Evolutionary conservation across 1,140 invertebrate genomes (phyloP).

Genomic region (Platyscapa corneri): DNA sequence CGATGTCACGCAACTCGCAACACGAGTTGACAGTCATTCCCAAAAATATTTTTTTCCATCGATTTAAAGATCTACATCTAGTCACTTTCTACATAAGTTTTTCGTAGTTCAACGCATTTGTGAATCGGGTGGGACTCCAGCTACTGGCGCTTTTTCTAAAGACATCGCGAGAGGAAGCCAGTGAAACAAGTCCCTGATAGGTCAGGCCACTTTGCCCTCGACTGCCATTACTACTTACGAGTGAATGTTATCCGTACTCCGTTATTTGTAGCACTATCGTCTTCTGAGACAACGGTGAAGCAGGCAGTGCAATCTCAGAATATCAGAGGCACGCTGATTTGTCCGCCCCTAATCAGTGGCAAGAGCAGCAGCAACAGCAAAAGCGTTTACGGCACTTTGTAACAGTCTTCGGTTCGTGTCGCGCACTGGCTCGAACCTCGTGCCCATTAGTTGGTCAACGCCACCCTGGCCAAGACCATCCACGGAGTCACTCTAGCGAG

Average conservation of each 20-base stretch:
- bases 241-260: background rate
- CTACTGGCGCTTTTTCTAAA: too few species aligned
- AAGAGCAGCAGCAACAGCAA: background rate
- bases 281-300: background rate
- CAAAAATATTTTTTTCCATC: background rate
- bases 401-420: background rate
- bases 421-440: background rate
- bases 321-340: background rate
- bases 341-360: background rate
- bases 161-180: background rate
- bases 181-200: constrained; percentile 3
- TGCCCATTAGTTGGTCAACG: background rate
- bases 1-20: background rate
- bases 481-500: background rate
- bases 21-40: background rate
- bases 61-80: background rate
- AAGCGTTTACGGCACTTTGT: background rate
- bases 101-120: too few species aligned
- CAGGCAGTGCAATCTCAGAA: too few species aligned
- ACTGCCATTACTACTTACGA: background rate
- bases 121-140: too few species aligned
- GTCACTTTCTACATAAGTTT: too few species aligned
- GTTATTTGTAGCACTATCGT: background rate
- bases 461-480: too few species aligned
- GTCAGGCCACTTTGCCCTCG: background rate